Percentiles rank a stretch among this genome's conserved stretches.
Evolutionary conservation across 2,797 vertebrate species (phyloP).

Genomic region (Silurus aristotelis): DNA sequence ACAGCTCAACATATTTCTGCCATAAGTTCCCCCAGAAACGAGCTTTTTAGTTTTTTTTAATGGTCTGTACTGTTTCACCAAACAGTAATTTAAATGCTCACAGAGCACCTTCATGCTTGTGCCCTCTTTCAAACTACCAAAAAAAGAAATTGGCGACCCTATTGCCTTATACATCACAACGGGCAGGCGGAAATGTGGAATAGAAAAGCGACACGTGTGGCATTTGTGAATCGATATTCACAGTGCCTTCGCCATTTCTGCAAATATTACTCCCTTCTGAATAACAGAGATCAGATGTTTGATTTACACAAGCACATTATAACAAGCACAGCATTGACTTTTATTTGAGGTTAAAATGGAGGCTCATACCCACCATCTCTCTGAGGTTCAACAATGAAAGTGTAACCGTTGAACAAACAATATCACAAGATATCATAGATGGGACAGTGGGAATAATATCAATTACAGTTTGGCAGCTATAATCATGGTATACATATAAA

Average conservation of each 20-base stretch:
- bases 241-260: not conserved
- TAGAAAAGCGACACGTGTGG: not conserved
- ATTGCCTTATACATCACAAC: not conserved
- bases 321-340: not conserved
- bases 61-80: not conserved
- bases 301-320: too few species aligned
- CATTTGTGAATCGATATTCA: slow-evolving; percentile 3
- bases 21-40: too few species aligned
- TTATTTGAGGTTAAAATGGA: not conserved
- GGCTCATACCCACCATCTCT: not conserved
- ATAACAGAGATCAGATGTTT: not conserved
- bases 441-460: not conserved
- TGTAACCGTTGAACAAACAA: too few species aligned
- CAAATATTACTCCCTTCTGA: not conserved
- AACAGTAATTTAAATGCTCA: not conserved
- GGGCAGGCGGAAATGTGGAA: not conserved
- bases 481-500: too few species aligned
- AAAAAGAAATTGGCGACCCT: not conserved
- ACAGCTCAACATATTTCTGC: not conserved
- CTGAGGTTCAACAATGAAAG: not conserved
- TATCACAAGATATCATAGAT: too few species aligned
- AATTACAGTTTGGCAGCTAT: not conserved
- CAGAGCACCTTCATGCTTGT: not conserved
- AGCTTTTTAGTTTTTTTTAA: not conserved
- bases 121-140: not conserved